Base-by-base conservation (phyloP, 2,113 vertebrate species). In the Symphodus melops region DNA sequence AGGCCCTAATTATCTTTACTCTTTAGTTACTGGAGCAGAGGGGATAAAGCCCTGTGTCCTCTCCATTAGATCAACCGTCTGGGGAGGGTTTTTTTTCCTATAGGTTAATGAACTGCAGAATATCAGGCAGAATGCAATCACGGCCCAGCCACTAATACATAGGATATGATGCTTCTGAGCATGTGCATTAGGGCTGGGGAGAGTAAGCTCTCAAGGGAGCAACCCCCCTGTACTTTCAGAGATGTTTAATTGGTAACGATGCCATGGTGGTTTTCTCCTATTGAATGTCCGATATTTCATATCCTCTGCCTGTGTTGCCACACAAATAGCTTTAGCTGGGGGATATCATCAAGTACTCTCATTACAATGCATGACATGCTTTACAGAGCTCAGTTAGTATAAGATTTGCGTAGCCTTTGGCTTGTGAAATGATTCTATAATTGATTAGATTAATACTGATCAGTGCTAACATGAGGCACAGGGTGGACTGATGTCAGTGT, bases 401-500 rank as follows among this genome's bases (percentile, higher is more conserved):
- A 89, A 89, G 88, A 92, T 92, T 93, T 93, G 86, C 82, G 83
- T 91, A 88, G 89, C 93, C 91, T 91, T 88, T 92, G 90, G 89
- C 89, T 88, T 72, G 81, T 91, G 89, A 92, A 90, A 92, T 91
- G 89, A 93, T 92, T 91, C 73, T 83, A 64, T 94, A 93, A 93
- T 94, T 92, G 92, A 92, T 93, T 91, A 84, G 91, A 93, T 94
- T 93, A 93, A 91, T 93, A 91, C 83, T 89, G 92, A 94, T 93
- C 87, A 84, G 87, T 82, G 84, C 74, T 89, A 90, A 90, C 86
- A 42, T 75, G 68, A 73, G 85, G 82, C 84, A 81, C 76, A 82
- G 81, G 88, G 80, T 84, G 61, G 78, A 87, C 59, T 57, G 77
- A 72, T 83, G 84, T 88, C 84, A 68, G 72, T 14, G 55, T 51